Evolutionary conservation across 64 coral and sea anemone genomes (phyloP), one percentile per base, ranked within the genome.

Genomic region (Dendrophyllia cribrosa): DNA sequence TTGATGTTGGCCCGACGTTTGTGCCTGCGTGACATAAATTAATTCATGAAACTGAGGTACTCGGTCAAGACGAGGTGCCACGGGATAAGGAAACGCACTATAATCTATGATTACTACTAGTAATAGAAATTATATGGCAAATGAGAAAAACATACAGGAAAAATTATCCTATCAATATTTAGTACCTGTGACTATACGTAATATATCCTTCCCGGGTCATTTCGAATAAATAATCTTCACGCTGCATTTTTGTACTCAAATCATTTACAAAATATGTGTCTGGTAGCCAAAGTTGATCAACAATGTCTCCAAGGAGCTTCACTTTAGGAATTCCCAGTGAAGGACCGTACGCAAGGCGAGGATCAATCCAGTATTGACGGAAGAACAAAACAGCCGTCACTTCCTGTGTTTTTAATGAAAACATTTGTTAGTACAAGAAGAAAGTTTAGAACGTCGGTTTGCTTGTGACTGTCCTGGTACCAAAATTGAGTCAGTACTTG

Each of bases 181-280:
- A 46, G 5, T 14, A 77, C 90, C 90, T 92, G 62, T 23, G 23
- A 75, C 90, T 86, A 45, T 92, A 85, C 22, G 63, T 43, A 3
- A 92, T 60, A 3, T 22, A 16, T 13, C 81, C 81, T 6, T 92
- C 72, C 7, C 53, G 64, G 13, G 43, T 46, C 20, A 87, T 58
- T 47, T 75, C 83, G 58, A 62, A 88, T 72, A 79, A 14, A 55
- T 43, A 88, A 83, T 25, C 76, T 52, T 9, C 75, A 47, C 21
- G 56, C 44, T 15, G 16, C 51, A 21, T 51, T 77, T 48, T 87
- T 23, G 78, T 72, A 62, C 60, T 93, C 59, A 93, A 20, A 48
- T 93, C 91, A 17, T 76, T 88, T 11, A 87, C 85, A 50, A 93
- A 93, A 76, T 76, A 93, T 4, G 70, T 85, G 70, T 93, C 84